phyloP scores from a whole-genome alignment of 2,797 vertebrate genomes.

The Euphonia xanthogaster region DNA sequence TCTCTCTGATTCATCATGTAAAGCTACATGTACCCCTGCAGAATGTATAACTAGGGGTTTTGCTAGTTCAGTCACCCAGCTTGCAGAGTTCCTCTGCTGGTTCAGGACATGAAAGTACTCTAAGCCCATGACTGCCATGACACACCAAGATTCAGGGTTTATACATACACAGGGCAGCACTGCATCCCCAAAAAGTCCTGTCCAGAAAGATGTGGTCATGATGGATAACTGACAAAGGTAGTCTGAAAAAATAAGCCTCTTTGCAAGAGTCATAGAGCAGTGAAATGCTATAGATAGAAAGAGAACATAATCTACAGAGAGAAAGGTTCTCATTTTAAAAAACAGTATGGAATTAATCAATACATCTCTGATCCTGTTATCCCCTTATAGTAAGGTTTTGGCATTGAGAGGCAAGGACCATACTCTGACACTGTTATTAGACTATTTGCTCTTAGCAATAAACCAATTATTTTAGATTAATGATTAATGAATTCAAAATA shows the following conservation, averaged over 20 bases:
- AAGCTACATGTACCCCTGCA: neutral
- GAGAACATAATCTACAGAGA: neutral
- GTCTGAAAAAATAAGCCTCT: neutral
- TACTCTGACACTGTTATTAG: neutral
- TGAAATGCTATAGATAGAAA: neutral
- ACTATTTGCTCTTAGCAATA: neutral
- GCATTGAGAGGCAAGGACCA: neutral
- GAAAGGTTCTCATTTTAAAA: neutral
- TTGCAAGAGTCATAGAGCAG: neutral
- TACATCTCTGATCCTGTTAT: neutral
- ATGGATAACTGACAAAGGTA: neutral
- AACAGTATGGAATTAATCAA: neutral
- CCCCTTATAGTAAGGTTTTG: neutral
- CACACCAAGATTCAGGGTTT: neutral
- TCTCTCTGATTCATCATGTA: constrained; percentile 33
- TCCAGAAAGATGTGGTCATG: neutral
- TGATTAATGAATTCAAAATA: neutral
- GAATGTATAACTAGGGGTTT: constrained; percentile 26
- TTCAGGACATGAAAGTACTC: neutral
- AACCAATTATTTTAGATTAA: neutral
- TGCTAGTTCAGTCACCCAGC: neutral
- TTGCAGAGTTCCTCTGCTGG: neutral
- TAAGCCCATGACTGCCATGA: neutral
- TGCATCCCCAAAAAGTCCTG: neutral
- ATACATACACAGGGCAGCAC: neutral